Evolutionary conservation across 2,888 invertebrate species (phyloP), one percentile per base, ranked within the genome.

Genomic region (Athalia rosae): DNA sequence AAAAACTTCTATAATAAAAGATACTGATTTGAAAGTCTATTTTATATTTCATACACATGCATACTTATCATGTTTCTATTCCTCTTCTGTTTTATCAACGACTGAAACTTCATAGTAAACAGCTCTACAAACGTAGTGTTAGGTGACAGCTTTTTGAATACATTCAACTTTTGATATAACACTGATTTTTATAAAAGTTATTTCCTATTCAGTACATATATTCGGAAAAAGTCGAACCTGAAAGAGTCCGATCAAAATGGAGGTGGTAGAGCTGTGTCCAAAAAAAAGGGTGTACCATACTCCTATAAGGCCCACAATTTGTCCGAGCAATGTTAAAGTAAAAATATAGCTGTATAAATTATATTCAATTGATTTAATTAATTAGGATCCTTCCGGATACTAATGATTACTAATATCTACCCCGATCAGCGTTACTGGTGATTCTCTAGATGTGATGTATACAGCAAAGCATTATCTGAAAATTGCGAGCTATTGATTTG

Each of bases 211-310:
- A 58, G 43, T n/a, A 5, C 58, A 45, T 71, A 56, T 5, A 13
- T 71, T 58, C 8, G 43, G 43, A 71, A 43, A 13, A 45, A 58
- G 43, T 45, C 43, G 53, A n/a, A 41, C 56, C 43, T 11, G 45
- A 71, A 11, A 58, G 13, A 58, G 9, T 13, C 45, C 11, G 56
- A 48, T 59, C 62, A 78, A 53, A 62, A 87, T 87, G 87, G 87
- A 87, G 79, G 80, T 87, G 53, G 77, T 86, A 59, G 86, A 87
- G 64, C 13, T 82, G 76, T 81, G 73, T 13, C 69, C 81, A 9
- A 80, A 82, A 47, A 80, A 78, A 15, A 79, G 69, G 45, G 64
- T 48, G 62, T 79, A 77, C 50, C 76, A 67, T 48, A 76, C 71
- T 47, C 66, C 56, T 56, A 48, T 66, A 13, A 61, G 81, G 48